phyloP scores from a whole-genome alignment of 2,888 invertebrate genomes.

The Fabriciana adippe region DNA sequence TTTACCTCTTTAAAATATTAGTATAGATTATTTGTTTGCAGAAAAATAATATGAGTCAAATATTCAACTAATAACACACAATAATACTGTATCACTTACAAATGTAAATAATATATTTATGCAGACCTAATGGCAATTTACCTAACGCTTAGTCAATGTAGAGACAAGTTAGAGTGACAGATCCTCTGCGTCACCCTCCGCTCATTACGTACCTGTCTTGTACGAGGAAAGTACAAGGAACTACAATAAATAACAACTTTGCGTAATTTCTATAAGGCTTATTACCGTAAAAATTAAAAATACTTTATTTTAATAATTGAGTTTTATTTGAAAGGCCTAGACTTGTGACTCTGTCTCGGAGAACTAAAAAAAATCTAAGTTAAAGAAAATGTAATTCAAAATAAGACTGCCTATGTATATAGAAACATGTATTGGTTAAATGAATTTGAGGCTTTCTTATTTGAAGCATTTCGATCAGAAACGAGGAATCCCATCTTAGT shows the following conservation, averaged over 20 bases:
- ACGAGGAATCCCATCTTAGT: conserved; percentile 37
- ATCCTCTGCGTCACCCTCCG: conserved; percentile 29
- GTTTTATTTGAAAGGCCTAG: too few species aligned
- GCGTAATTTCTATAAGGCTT: too few species aligned
- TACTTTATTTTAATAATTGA: too few species aligned
- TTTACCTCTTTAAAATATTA: too few species aligned
- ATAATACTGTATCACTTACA: conserved; percentile 1
- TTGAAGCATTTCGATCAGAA: conserved; percentile 30
- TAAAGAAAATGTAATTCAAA: not conserved
- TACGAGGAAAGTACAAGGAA: conserved; percentile 3
- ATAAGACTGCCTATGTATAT: not conserved
- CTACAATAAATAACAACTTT: not conserved
- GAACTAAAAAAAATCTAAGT: not conserved
- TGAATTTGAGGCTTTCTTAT: conserved; percentile 23
- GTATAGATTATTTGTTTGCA: too few species aligned
- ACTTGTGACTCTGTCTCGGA: not conserved
- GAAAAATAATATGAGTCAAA: too few species aligned
- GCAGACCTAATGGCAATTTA: conserved; percentile 1
- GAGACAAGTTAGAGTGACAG: conserved; percentile 33
- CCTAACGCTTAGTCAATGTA: conserved; percentile 30
- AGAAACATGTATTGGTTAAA: conserved; percentile 3
- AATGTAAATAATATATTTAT: conserved; percentile 1
- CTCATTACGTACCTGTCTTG: conserved; percentile 27
- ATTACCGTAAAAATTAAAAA: too few species aligned
- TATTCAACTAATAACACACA: too few species aligned